phyloP scores from a whole-genome alignment of 1,140 invertebrate genomes.

The Bombus waltoni region DNA sequence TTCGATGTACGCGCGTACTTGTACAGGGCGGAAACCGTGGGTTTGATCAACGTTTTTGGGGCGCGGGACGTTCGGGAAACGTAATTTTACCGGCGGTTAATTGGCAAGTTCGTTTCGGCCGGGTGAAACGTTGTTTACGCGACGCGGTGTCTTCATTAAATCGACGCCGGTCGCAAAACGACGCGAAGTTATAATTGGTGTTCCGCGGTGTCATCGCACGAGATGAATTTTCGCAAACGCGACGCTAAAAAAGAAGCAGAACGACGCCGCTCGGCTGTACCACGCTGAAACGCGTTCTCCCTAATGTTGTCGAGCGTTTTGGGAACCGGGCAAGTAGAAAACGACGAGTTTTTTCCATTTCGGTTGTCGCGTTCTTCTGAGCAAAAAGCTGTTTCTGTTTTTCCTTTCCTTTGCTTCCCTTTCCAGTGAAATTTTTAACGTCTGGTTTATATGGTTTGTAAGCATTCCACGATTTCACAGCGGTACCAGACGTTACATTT shows the following conservation, averaged over 20 bases:
- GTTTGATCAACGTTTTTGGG: neutral
- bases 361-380: neutral
- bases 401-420: neutral
- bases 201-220: constrained; percentile 18
- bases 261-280: neutral
- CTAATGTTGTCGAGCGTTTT: neutral
- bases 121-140: constrained; percentile 33
- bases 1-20: neutral
- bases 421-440: neutral
- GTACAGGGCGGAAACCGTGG: neutral
- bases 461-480: no score
- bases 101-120: constrained; percentile 20
- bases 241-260: constrained; percentile 18
- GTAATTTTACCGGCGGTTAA: constrained; percentile 16
- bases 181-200: constrained; percentile 47
- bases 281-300: neutral
- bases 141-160: constrained; percentile 29
- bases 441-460: neutral
- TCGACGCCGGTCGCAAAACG: constrained; percentile 4
- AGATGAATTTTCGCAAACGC: constrained; percentile 17
- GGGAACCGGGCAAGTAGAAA: neutral
- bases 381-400: neutral
- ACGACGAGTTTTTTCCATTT: neutral
- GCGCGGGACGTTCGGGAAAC: neutral
- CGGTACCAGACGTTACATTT: neutral